Conservation (phyloP, 2,888 invertebrate species). For the Andrena flavipes region DNA sequence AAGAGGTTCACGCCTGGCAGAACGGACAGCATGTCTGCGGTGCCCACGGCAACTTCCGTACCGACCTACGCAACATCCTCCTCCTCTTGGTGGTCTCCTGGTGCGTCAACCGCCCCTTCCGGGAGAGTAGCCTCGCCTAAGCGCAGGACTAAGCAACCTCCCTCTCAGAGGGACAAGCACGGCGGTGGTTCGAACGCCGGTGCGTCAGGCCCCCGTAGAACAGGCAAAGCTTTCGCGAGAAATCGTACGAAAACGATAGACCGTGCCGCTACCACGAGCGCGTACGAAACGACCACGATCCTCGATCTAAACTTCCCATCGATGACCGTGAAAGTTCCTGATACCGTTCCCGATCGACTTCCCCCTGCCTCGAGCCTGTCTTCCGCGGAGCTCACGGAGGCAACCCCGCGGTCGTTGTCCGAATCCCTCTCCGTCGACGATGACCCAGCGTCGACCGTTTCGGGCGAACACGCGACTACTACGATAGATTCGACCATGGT, state of each 20-base stretch:
- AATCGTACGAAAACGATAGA: slow-evolving; percentile 47
- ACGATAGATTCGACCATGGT: slow-evolving; percentile 42
- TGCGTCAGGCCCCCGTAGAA: slow-evolving; percentile 15
- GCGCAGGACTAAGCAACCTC: slow-evolving; percentile 50
- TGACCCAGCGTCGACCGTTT: slow-evolving; percentile 49
- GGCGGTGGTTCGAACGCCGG: slow-evolving; percentile 56
- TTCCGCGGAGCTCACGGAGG: slow-evolving; percentile 35
- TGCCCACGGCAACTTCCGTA: slow-evolving; percentile 59
- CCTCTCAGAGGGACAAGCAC: slow-evolving; percentile 74
- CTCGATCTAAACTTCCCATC: slow-evolving; percentile 15
- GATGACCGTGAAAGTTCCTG: slow-evolving; percentile 62
- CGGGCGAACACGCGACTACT: slow-evolving; percentile 42
- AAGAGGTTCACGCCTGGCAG: slow-evolving; percentile 69
- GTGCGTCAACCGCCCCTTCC: slow-evolving; percentile 67
- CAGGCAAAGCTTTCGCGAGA: slow-evolving; percentile 49
- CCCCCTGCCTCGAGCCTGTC: slow-evolving; percentile 9
- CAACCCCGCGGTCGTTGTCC: slow-evolving; percentile 28
- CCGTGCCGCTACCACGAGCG: slow-evolving; percentile 22
- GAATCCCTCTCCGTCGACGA: slow-evolving; percentile 49
- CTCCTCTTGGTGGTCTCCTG: slow-evolving; percentile 72
- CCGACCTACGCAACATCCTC: slow-evolving; percentile 59
- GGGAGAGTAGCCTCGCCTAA: slow-evolving; percentile 53
- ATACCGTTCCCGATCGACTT: slow-evolving; percentile 45
- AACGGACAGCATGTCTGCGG: slow-evolving; percentile 61
- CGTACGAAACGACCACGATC: slow-evolving; percentile 18